Evolutionary conservation across 2,113 vertebrate genomes (phyloP), one percentile per base, ranked within the genome.

Genomic region (Esox niger): DNA sequence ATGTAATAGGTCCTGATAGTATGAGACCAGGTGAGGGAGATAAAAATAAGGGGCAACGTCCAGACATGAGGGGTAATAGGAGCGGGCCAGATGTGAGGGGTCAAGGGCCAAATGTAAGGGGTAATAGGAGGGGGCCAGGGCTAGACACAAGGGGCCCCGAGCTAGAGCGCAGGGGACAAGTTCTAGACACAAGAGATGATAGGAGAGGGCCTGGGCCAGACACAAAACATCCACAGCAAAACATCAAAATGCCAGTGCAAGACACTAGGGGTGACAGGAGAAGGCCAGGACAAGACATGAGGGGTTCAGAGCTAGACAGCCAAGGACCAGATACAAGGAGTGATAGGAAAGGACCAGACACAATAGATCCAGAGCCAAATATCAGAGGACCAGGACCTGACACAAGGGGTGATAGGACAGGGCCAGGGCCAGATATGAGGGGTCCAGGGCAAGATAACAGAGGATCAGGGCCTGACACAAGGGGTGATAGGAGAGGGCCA

Each of bases 1-100:
- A n/a, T 17, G 8, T 59, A 15, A n/a, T 27, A 30, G 5, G 29
- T 59, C 26, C 57, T 31, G 57, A 43, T 43, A 43, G 11, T 2
- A 43, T 43, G 38, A 15, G 38, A 43, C 38, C 3, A 43, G 55
- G 23, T 58, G 47, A 17, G 69, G 57, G 66, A 58, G 31, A 59
- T 69, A 35, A n/a, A 57, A 7, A 54, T 52, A n/a, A n/a, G n/a
- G n/a, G n/a, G n/a, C n/a, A n/a, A n/a, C n/a, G n/a, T n/a, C n/a
- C n/a, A n/a, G n/a, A n/a, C n/a, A 35, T 49, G 62, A n/a, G n/a
- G n/a, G 81, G 64, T 25, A 47, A 68, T 69, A 15, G 15, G 54
- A n/a, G n/a, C 25, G 3, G 30, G 17, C 64, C 73, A 72, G 33
- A 69, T 63, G 23, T 57, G 71, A 59, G 7, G 58, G 55, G 62